phyloP scores from a whole-genome alignment of 1,140 invertebrate species.

The Drosophila parabipectinata region DNA sequence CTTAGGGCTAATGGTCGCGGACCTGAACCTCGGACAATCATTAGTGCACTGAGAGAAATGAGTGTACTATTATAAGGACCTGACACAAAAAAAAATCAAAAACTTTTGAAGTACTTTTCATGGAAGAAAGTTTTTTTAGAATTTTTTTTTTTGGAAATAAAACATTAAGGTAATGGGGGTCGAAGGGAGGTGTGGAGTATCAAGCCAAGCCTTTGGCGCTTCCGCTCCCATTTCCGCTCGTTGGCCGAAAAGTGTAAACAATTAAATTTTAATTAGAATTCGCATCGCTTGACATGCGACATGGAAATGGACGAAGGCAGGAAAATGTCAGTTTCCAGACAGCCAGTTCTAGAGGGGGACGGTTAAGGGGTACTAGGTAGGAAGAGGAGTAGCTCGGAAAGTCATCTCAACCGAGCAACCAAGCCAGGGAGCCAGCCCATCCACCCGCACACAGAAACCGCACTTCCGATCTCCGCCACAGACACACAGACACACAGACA shows the following conservation, averaged over 20 bases:
- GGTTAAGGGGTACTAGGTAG: not conserved
- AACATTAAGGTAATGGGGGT: not conserved
- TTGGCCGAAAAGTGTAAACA: constrained; percentile 77
- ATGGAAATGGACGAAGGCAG: constrained; percentile 39
- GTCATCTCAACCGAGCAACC: not conserved
- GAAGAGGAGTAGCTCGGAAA: not conserved
- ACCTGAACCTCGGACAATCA: constrained; percentile 33
- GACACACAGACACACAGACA: constrained; percentile 39
- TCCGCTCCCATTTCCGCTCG: constrained; percentile 66
- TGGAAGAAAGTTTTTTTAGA: not conserved
- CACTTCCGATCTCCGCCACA: constrained; percentile 24
- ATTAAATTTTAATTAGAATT: constrained; percentile 82
- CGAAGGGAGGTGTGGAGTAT: not conserved
- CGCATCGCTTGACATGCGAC: constrained; percentile 64
- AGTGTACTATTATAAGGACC: no score
- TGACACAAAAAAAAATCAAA: no score
- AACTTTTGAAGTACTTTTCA: not conserved
- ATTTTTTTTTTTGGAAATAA: not conserved
- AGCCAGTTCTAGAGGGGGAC: not conserved
- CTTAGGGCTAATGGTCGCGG: constrained; percentile 69
- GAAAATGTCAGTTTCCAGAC: constrained; percentile 32
- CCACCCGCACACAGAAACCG: constrained; percentile 13
- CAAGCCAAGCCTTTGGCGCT: constrained; percentile 45
- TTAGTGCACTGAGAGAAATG: constrained; percentile 5
- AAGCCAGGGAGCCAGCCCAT: not conserved